Evolutionary conservation across 2,113 vertebrate genomes (phyloP), one percentile per base, ranked within the genome.

Genomic region (Hypanus sabinus): DNA sequence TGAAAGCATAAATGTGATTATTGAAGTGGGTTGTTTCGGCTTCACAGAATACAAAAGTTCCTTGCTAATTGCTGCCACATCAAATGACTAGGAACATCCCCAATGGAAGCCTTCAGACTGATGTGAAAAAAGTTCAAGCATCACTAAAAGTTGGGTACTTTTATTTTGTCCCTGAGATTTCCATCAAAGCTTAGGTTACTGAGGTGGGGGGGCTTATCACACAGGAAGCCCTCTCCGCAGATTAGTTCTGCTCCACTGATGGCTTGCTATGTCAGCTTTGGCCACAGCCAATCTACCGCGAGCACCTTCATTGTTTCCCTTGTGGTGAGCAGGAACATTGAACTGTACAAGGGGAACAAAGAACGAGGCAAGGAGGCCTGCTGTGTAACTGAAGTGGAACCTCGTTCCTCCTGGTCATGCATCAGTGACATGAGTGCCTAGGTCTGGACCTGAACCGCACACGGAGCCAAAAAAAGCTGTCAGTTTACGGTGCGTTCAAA

Each of bases 21-120:
- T 97, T 97, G 97, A 96, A 97, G 97, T 96, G 96, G 96, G 96
- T 95, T 94, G 96, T 96, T 96, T 95, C 95, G 96, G 97, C 97
- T 97, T 95, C 22, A 88, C 95, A 90, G 95, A 97, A 94, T 95
- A 97, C 97, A 98, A 96, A 97, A 98, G 97, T 97, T 95, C 95
- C 94, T 96, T 94, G 95, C 97, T 98, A 98, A 98, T 97, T 98
- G 97, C 96, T 96, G 97, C 97, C 97, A 98, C 97, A 98, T 98
- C 97, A 98, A 98, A 98, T 98, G 97, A 97, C 96, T 94, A 95
- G 96, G 96, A 95, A 95, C 95, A 97, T 94, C 96, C 96, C 94
- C 95, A 94, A 95, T 95, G 96, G 96, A 95, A 96, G 96, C 96
- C 96, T 96, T 96, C 95, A 96, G 96, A 96, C 95, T 95, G 95